phyloP scores from a whole-genome alignment of 2,797 vertebrate species.

The Megalops cyprinoides region DNA sequence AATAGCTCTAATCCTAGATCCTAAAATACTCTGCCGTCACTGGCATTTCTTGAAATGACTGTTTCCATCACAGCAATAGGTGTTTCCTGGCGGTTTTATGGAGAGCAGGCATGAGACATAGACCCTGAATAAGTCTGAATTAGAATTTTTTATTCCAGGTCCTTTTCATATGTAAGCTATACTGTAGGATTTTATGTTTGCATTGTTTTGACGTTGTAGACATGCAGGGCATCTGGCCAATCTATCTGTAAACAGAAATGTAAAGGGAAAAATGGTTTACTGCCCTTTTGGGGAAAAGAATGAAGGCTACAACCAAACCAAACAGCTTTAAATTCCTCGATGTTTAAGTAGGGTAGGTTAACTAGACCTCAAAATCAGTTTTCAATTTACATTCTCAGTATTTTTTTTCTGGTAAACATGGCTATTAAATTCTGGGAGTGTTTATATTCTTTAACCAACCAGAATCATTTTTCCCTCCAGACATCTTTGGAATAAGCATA shows the following conservation, averaged over 20 bases:
- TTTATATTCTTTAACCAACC: neutral
- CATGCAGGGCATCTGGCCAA: neutral
- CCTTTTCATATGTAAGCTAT: neutral
- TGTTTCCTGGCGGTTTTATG: constrained; percentile 11
- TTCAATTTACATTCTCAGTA: neutral
- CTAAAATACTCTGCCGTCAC: constrained; percentile 28
- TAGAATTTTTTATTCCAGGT: neutral
- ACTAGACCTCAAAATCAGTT: neutral
- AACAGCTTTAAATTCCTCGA: neutral
- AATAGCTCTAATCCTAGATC: constrained; percentile 19
- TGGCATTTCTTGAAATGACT: constrained; percentile 35
- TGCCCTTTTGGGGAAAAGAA: neutral
- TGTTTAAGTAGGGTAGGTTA: neutral
- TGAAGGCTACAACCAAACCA: neutral
- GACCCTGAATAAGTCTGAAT: neutral
- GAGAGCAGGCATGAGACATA: constrained; percentile 22
- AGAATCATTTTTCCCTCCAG: neutral
- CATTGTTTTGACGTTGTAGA: too few species aligned
- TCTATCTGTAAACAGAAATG: neutral
- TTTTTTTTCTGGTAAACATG: neutral
- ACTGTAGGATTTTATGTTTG: too few species aligned
- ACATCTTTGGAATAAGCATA: neutral
- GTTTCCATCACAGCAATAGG: constrained; percentile 28
- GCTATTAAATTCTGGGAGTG: neutral
- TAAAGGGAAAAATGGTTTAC: neutral